These are phyloP conservation scores for Pollenia angustigena DNA, from an alignment of 2,888 invertebrate genomes.

Conservation along the genomic window DNA sequence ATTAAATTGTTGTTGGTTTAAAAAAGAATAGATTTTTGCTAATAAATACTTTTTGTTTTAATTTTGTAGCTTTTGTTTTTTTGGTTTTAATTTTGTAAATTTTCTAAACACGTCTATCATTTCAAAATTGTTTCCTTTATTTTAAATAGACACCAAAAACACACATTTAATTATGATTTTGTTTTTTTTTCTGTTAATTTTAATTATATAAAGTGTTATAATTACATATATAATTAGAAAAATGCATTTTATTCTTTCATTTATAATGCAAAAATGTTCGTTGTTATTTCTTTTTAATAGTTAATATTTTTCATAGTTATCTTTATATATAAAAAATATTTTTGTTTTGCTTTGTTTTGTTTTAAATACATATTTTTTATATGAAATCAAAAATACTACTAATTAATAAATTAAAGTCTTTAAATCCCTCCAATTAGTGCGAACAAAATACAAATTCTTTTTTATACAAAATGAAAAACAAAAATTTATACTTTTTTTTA, in stretches of 20 bases:
- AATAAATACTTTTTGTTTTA: conserved; percentile 59
- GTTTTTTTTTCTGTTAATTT: conserved; percentile 36
- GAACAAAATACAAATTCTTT: conserved; percentile 53
- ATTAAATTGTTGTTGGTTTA: conserved; percentile 77
- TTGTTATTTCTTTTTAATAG: conserved; percentile 57
- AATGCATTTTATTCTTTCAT: conserved; percentile 64
- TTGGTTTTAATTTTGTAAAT: conserved; percentile 63
- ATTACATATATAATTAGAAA: conserved; percentile 41
- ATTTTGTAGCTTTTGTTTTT: conserved; percentile 57
- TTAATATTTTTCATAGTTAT: conserved; percentile 19
- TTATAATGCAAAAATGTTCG: conserved; percentile 71
- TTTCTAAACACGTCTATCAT: conserved; percentile 73
- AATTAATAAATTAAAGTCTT: conserved; percentile 81
- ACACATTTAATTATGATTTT: conserved; percentile 64
- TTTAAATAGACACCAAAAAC: conserved; percentile 72
- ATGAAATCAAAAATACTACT: conserved; percentile 52
- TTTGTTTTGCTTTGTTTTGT: conserved; percentile 19
- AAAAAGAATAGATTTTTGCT: conserved; percentile 71
- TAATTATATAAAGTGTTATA: conserved; percentile 41
- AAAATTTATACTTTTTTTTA: conserved; percentile 36
- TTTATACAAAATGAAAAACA: conserved; percentile 37
- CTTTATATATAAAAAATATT: conserved; percentile 56
- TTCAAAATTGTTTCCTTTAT: conserved; percentile 53
- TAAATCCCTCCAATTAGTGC: conserved; percentile 82
- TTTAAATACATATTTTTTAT: background rate